Base-by-base conservation (phyloP, 1,140 invertebrate genomes). In the Saccostrea echinata region DNA sequence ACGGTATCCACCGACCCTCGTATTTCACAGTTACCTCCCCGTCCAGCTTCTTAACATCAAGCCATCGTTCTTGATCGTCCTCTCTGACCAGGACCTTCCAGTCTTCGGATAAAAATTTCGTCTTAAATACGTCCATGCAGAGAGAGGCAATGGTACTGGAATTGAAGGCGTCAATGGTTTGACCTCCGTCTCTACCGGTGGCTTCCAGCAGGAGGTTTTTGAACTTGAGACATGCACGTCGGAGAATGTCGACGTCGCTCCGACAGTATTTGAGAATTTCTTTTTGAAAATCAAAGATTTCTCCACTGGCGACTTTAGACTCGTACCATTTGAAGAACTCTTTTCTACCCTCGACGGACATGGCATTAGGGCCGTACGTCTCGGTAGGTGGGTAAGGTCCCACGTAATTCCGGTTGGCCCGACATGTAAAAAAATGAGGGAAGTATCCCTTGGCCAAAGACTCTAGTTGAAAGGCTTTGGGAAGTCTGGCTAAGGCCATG, bases 371-470 rank as follows among this genome's bases (percentile, higher is more conserved):
- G 13, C 86, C 86, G 35, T 88, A 88, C 16, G 27, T 8, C 2
- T 55, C 12, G 35, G 18, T n/a, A n/a, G 43, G 13, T 8, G 86
- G 86, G 35, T 84, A 88, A 8, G 81, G 61, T 51, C 83, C 82
- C 16, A 35, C 24, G 43, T 88, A 53, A 8, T 16, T 52, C 43
- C 27, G 43, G 33, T 88, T 84, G 16, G 30, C 57, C 3, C n/a
- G 18, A 9, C 18, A 53, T 12, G 64, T 88, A 43, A 88, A 84
- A 21, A 35, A 76, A 18, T 88, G 86, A 6, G 83, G 86, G 21
- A 88, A 88, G 80, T 76, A 88, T 51, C 86, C 86, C 55, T 88
- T 88, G 12, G 3, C 13, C 68, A 80, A n/a, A 71, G 53, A 13
- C 1, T 71, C 55, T 51, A 88, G 35, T 51, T 82, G 51, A 88